These are phyloP conservation scores for Panagrolaimus sp. DNA, from an alignment of 1,140 invertebrate genomes.

Conservation along the genomic window DNA sequence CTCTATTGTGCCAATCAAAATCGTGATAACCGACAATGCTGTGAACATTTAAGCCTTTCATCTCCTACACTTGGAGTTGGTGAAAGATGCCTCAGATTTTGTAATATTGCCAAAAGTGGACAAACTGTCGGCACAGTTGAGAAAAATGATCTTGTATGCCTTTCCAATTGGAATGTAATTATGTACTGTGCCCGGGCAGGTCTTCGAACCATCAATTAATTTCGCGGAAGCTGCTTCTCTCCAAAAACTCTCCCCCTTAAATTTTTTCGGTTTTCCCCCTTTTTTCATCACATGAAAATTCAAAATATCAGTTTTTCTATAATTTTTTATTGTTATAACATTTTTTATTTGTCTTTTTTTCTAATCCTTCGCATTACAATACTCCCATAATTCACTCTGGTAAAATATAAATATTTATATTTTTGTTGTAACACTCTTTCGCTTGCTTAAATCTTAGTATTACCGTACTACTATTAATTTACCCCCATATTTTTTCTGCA, in stretches of 20 bases:
- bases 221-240: background rate
- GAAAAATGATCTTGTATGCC: slow-evolving; percentile 49
- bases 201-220: slow-evolving; percentile 42
- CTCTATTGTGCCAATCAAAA: slow-evolving; percentile 55
- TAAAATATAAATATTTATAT: too few relatives aligned
- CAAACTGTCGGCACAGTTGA: slow-evolving; percentile 41
- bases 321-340: too few relatives aligned
- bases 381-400: too few relatives aligned
- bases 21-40: slow-evolving; percentile 50
- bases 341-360: too few relatives aligned
- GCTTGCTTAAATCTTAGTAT: too few relatives aligned
- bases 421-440: too few relatives aligned
- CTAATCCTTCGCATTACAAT: too few relatives aligned
- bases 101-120: slow-evolving; percentile 45
- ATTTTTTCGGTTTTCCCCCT: background rate
- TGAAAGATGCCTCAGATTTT: slow-evolving; percentile 53
- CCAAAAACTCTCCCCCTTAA: background rate
- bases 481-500: too few relatives aligned
- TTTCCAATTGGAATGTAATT: slow-evolving; percentile 54
- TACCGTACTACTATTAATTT: too few relatives aligned
- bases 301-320: background rate
- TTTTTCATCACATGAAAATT: slow-evolving; percentile 5
- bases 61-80: slow-evolving; percentile 46
- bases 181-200: slow-evolving; percentile 54
- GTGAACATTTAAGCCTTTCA: slow-evolving; percentile 38